A percentile compares a stretch with the other conserved stretches of the same genome.
These are phyloP conservation scores for Zaprionus davidi DNA, from an alignment of 1,140 invertebrate genomes.

Conservation along the genomic window DNA sequence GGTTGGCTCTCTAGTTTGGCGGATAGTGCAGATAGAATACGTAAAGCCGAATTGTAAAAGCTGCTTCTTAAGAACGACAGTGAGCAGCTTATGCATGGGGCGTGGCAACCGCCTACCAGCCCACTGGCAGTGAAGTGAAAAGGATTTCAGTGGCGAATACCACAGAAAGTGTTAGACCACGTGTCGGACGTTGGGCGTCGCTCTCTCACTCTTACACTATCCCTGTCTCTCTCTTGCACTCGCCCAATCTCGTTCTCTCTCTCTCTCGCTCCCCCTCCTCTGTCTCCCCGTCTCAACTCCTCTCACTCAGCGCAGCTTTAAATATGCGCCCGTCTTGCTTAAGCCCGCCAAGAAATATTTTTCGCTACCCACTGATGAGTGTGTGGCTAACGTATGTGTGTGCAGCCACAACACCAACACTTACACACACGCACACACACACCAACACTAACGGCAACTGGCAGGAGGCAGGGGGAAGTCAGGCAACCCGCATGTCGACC, in stretches of 20 bases:
- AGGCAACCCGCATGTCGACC: conserved; percentile 73
- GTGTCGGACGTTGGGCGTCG: conserved; percentile 59
- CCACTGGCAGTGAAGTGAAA: conserved; percentile 33
- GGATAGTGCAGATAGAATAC: conserved; percentile 52
- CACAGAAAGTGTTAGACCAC: conserved; percentile 66
- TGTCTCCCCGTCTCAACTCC: neutral
- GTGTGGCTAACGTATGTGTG: conserved; percentile 18
- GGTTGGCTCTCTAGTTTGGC: neutral
- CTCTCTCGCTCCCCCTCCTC: neutral
- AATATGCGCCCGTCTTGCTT: conserved; percentile 73
- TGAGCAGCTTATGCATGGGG: conserved; percentile 53
- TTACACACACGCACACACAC: conserved; percentile 29
- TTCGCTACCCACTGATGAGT: conserved; percentile 47
- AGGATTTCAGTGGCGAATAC: conserved; percentile 65
- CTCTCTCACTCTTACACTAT: neutral
- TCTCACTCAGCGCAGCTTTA: conserved; percentile 38
- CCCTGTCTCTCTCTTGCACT: neutral
- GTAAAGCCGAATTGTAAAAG: conserved; percentile 28
- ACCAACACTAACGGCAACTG: conserved; percentile 59
- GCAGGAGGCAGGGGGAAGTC: conserved; percentile 3
- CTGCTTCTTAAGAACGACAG: conserved; percentile 64
- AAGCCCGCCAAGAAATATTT: conserved; percentile 81
- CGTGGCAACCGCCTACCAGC: conserved; percentile 38
- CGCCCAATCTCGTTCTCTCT: neutral
- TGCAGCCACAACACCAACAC: conserved; percentile 67